These are phyloP conservation scores for Hetaerina titia DNA, from an alignment of 2,888 invertebrate genomes.

Conservation along the genomic window DNA sequence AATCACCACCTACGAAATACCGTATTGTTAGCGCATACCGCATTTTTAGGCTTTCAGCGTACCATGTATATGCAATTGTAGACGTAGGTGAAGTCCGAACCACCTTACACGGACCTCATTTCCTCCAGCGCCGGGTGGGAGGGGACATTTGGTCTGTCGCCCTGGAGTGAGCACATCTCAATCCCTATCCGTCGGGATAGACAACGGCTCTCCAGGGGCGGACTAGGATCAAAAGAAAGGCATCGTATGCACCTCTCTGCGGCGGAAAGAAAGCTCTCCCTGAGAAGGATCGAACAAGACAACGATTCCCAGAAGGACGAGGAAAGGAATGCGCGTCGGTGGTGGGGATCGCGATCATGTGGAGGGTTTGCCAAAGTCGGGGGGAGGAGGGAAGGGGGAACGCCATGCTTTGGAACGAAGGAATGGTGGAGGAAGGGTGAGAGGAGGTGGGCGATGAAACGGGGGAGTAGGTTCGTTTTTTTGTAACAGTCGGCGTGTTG, in stretches of 20 bases:
- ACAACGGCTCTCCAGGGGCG: no score
- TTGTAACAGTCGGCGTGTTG: not conserved
- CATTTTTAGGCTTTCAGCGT: no score
- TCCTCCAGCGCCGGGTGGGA: not conserved
- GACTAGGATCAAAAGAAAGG: no score
- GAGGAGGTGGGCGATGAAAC: not conserved
- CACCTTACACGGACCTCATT: not conserved
- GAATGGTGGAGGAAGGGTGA: not conserved
- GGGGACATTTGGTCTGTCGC: no score
- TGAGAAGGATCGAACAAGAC: not conserved
- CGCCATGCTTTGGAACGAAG: not conserved
- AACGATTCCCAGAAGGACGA: constrained; percentile 7
- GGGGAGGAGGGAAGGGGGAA: not conserved
- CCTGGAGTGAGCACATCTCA: no score
- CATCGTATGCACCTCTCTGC: no score
- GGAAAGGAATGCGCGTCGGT: not conserved
- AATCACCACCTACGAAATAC: no score
- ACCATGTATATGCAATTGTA: no score
- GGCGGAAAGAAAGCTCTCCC: constrained; percentile 20
- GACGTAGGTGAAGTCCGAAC: no score
- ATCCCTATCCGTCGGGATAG: no score
- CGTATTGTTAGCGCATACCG: no score
- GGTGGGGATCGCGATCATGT: not conserved
- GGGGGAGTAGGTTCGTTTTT: not conserved
- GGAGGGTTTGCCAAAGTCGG: not conserved